Percentiles rank a stretch among this genome's conserved stretches.
Evolutionary conservation across 2,113 vertebrate species (phyloP).

Genomic region (Bombycilla garrulus): DNA sequence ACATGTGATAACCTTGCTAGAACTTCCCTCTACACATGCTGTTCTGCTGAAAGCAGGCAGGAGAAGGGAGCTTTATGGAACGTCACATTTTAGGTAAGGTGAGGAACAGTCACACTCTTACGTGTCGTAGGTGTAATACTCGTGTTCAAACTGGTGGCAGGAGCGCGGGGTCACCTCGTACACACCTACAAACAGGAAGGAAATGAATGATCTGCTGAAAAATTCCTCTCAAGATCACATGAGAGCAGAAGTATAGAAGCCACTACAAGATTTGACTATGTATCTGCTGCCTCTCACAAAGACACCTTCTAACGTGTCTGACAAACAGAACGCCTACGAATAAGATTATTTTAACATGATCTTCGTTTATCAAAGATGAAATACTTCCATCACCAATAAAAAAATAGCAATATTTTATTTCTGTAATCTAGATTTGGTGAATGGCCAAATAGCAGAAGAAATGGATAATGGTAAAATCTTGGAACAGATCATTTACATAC

Average conservation of each 20-base stretch:
- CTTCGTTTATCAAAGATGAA: not conserved
- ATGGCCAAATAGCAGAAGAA: not conserved
- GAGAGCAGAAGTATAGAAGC: not conserved
- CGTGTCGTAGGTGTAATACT: slow-evolving; percentile 97
- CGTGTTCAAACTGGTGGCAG: slow-evolving; percentile 96
- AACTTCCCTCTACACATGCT: not conserved
- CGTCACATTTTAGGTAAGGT: not conserved
- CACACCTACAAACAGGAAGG: slow-evolving; percentile 78
- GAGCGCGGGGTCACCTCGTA: slow-evolving; percentile 98
- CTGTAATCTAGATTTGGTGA: not conserved
- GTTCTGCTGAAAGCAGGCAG: not conserved
- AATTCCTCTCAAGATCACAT: not conserved
- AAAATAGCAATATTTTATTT: not conserved
- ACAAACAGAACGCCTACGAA: not conserved
- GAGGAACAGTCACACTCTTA: slow-evolving; percentile 69
- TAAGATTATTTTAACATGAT: not conserved
- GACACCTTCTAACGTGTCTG: not conserved
- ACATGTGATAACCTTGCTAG: not conserved
- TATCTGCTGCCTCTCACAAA: not conserved
- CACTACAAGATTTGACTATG: not conserved
- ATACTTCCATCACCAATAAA: not conserved
- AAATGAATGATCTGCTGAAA: not conserved
- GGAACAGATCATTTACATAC: not conserved
- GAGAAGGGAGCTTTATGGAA: not conserved
- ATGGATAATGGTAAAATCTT: not conserved